phyloP scores from a whole-genome alignment of 2,888 invertebrate genomes.

The Dryomyza anilis region DNA sequence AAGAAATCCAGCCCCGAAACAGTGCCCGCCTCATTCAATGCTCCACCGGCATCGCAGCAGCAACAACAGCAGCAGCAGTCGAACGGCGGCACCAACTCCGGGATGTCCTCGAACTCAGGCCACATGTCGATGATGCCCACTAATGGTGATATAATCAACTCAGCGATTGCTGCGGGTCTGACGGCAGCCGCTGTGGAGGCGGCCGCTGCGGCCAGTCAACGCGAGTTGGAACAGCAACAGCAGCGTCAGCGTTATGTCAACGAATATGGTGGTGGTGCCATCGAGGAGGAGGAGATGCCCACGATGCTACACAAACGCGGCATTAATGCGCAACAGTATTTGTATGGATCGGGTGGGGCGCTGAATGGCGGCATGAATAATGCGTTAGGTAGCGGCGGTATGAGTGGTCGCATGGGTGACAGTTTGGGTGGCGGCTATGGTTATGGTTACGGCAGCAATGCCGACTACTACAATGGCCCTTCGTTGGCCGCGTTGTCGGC shows the following conservation, averaged over 20 bases:
- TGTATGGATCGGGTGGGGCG: slow-evolving; percentile 28
- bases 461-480: slow-evolving; percentile 37
- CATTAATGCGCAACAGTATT: slow-evolving; percentile 49
- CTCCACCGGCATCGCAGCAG: slow-evolving; percentile 35
- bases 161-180: slow-evolving; percentile 40
- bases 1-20: slow-evolving; percentile 56
- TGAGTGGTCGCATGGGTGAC: neutral
- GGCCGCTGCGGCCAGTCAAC: slow-evolving; percentile 48
- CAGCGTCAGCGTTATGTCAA: slow-evolving; percentile 34
- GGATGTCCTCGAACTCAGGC: slow-evolving; percentile 23
- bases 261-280: slow-evolving; percentile 33
- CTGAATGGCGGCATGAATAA: neutral
- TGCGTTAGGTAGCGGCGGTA: slow-evolving; percentile 10
- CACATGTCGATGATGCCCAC: slow-evolving; percentile 43
- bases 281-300: slow-evolving; percentile 42
- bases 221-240: slow-evolving; percentile 40
- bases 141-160: slow-evolving; percentile 49
- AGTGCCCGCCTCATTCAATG: slow-evolving; percentile 52
- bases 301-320: slow-evolving; percentile 56
- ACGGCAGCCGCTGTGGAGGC: slow-evolving; percentile 49
- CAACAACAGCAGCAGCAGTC: too few relatives aligned
- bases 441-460: slow-evolving; percentile 25
- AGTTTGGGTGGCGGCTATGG: slow-evolving; percentile 13
- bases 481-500: slow-evolving; percentile 32
- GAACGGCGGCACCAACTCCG: slow-evolving; percentile 15